phyloP scores from a whole-genome alignment of 2,113 vertebrate species.

The Danionella cerebrum region DNA sequence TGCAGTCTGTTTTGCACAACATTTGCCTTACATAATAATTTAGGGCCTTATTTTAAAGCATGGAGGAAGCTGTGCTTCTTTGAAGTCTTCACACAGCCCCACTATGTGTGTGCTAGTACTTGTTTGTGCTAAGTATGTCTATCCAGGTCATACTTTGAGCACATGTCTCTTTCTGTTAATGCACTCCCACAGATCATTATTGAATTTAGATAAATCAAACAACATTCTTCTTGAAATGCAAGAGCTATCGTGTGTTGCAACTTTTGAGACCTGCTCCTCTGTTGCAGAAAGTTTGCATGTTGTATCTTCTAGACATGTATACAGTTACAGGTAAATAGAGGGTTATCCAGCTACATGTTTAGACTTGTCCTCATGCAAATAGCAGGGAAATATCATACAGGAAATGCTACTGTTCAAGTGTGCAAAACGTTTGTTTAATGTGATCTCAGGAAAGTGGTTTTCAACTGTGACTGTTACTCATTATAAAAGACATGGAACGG shows the following conservation, averaged over 20 bases:
- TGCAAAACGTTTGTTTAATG: not conserved
- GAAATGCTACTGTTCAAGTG: not conserved
- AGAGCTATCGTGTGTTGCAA: not conserved
- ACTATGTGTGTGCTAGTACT: slow-evolving; percentile 10
- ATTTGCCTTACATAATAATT: slow-evolving; percentile 1
- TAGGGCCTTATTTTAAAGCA: slow-evolving; percentile 1
- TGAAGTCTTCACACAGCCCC: slow-evolving; percentile 6
- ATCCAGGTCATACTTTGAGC: slow-evolving; percentile 1
- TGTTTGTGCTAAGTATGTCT: slow-evolving; percentile 39
- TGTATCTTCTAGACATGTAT: not conserved
- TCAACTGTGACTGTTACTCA: not conserved
- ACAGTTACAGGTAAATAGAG: not conserved
- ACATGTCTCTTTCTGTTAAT: not conserved
- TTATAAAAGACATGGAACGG: too few species aligned
- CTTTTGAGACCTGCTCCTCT: not conserved
- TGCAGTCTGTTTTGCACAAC: not conserved
- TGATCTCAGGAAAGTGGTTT: not conserved
- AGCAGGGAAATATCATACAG: not conserved
- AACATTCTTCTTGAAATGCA: too few species aligned
- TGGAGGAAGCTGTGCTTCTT: not conserved
- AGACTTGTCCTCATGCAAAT: not conserved
- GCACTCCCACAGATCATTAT: not conserved
- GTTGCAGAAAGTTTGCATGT: not conserved
- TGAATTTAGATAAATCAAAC: not conserved
- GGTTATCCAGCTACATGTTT: not conserved